Conservation (phyloP, 2,888 invertebrate species). For the Rotaria sp. region DNA sequence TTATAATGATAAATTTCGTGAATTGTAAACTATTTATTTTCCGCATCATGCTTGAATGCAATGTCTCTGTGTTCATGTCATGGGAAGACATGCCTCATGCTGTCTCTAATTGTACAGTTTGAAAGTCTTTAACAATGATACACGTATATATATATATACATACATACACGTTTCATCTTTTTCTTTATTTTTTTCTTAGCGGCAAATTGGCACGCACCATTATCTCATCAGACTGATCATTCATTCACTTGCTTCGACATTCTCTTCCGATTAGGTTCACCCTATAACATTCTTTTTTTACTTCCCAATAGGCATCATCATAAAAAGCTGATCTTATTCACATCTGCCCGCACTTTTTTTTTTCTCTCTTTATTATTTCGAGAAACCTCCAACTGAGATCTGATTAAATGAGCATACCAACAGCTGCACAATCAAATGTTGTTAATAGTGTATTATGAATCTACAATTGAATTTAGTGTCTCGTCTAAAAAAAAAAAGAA, state of each 20-base stretch:
- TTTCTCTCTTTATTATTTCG: not conserved
- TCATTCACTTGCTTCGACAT: not conserved
- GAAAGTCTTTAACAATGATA: not conserved
- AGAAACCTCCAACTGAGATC: conserved; percentile 19
- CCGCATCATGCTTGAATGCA: not conserved
- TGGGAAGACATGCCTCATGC: not conserved
- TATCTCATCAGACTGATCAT: conserved; percentile 1
- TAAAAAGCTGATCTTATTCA: not conserved
- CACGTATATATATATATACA: too few relatives aligned
- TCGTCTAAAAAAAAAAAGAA: not conserved
- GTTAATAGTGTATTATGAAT: conserved; percentile 6
- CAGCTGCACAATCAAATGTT: conserved; percentile 20
- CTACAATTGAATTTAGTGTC: not conserved
- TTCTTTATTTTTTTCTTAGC: not conserved
- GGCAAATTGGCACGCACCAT: conserved; percentile 4
- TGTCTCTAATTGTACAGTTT: conserved; percentile 2
- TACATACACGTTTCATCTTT: not conserved
- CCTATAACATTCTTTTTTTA: not conserved
- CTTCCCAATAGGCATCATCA: not conserved
- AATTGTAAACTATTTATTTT: not conserved
- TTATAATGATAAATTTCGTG: not conserved
- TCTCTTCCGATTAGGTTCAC: not conserved
- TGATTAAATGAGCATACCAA: conserved; percentile 24
- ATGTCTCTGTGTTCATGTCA: not conserved
- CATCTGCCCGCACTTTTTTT: not conserved